Conservation (phyloP, 1,140 invertebrate species). For the Drosophila lini region DNA sequence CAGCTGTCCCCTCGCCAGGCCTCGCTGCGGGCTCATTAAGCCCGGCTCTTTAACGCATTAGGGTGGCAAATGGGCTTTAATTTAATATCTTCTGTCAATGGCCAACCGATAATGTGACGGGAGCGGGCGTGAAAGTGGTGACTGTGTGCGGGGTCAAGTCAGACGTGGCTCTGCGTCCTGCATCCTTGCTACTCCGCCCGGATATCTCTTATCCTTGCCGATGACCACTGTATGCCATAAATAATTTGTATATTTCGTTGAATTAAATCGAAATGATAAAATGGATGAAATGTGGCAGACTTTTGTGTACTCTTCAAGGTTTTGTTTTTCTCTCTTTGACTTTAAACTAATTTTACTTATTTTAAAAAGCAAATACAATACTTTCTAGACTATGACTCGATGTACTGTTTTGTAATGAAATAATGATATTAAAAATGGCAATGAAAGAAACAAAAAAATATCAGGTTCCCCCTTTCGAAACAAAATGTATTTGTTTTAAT, state of each 20-base stretch:
- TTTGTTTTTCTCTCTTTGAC: no score
- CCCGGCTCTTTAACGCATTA: slow-evolving; percentile 73
- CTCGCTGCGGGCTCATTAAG: slow-evolving; percentile 56
- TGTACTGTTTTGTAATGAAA: no score
- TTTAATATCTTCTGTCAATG: slow-evolving; percentile 41
- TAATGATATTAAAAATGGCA: no score
- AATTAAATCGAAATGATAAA: slow-evolving; percentile 17
- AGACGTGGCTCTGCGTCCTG: background rate
- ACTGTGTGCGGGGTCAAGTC: slow-evolving; percentile 33
- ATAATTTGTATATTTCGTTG: slow-evolving; percentile 66
- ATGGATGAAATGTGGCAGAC: background rate
- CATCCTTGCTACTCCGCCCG: slow-evolving; percentile 5
- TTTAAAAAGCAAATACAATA: no score
- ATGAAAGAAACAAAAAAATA: no score
- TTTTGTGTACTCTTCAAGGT: background rate
- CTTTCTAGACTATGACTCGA: no score
- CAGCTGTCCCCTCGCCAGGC: background rate
- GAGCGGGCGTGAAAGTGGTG: slow-evolving; percentile 31
- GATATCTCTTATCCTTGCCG: slow-evolving; percentile 41
- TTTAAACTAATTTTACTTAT: no score
- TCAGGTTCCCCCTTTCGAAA: no score
- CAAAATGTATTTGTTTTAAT: background rate
- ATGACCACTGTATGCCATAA: slow-evolving; percentile 53
- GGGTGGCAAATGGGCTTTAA: slow-evolving; percentile 55
- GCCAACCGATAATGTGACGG: slow-evolving; percentile 53